Percentiles rank a stretch among this genome's conserved stretches.
phyloP scores from a whole-genome alignment of 1,140 invertebrate genomes.

The Oscheius sp. region DNA sequence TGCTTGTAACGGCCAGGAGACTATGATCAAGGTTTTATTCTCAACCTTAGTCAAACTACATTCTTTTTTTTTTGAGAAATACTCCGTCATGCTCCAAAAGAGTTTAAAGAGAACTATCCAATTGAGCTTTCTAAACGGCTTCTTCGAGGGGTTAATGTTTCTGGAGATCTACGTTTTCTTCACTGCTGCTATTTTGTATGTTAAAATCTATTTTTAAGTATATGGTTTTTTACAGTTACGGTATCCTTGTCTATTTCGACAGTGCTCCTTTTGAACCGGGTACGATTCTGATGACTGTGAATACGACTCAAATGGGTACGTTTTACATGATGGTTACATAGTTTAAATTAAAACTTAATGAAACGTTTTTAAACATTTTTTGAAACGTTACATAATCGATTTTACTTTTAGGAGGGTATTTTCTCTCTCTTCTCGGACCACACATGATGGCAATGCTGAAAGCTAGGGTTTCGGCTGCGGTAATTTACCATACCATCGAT shows the following conservation, averaged over 20 bases:
- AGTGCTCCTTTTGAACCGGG: background rate
- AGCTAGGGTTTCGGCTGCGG: conserved; percentile 41
- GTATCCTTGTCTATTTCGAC: background rate
- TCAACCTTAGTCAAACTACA: too few relatives aligned
- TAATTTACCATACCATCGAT: conserved; percentile 63
- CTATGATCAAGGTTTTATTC: conserved; percentile 62
- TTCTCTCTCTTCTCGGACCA: conserved; percentile 46
- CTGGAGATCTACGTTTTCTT: background rate
- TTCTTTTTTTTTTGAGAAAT: too few relatives aligned
- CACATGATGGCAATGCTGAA: conserved; percentile 47
- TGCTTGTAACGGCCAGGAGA: conserved; percentile 74
- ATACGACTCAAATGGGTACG: background rate
- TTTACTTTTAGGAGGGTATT: conserved; percentile 37
- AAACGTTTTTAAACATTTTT: too few relatives aligned
- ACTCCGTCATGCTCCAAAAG: background rate
- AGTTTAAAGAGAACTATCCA: background rate
- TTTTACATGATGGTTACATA: too few relatives aligned
- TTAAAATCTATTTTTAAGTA: background rate
- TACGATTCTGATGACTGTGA: background rate
- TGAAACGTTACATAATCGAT: background rate
- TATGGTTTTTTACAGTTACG: background rate
- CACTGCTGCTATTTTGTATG: background rate
- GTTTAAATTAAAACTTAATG: too few relatives aligned
- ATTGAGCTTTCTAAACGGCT: background rate
- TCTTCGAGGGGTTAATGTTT: conserved; percentile 3